phyloP scores from a whole-genome alignment of 2,113 vertebrate species.

The Hassar affinis region DNA sequence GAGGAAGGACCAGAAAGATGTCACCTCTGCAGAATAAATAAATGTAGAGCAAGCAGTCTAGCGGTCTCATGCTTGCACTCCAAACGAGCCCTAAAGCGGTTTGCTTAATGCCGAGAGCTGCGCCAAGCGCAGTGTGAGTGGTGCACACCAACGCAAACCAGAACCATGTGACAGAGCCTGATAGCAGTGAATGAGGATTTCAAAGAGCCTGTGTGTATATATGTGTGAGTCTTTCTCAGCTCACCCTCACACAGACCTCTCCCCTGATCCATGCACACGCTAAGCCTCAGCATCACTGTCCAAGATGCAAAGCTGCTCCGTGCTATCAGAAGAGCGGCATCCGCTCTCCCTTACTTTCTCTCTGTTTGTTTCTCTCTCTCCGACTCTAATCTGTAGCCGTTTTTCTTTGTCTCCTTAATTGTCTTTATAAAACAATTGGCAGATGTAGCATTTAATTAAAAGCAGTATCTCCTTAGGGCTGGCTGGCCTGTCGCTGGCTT shows the following conservation, averaged over 20 bases:
- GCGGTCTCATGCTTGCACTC: slow-evolving; percentile 30
- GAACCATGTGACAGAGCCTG: slow-evolving; percentile 66
- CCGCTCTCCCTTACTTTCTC: slow-evolving; percentile 45
- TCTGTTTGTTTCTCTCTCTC: slow-evolving; percentile 20
- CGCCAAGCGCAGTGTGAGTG: slow-evolving; percentile 52
- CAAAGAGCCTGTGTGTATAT: slow-evolving; percentile 56
- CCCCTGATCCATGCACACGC: slow-evolving; percentile 67
- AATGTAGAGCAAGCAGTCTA: slow-evolving; percentile 1
- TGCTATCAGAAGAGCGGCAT: slow-evolving; percentile 23
- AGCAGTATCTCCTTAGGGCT: slow-evolving; percentile 71
- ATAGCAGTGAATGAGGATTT: slow-evolving; percentile 66
- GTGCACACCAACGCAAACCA: slow-evolving; percentile 57
- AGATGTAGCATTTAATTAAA: slow-evolving; percentile 79
- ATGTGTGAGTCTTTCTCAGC: slow-evolving; percentile 20
- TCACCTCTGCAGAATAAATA: background rate
- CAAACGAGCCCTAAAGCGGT: slow-evolving; percentile 28
- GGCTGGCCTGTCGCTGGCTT: slow-evolving; percentile 68
- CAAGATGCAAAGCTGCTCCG: slow-evolving; percentile 57
- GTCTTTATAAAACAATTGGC: slow-evolving; percentile 75
- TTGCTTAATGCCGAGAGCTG: slow-evolving; percentile 6
- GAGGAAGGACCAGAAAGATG: slow-evolving; percentile 3
- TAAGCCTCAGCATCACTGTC: slow-evolving; percentile 66
- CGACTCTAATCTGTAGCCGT: slow-evolving; percentile 49
- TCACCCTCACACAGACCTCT: slow-evolving; percentile 43
- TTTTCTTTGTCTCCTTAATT: slow-evolving; percentile 60